These are phyloP conservation scores for Mythimna vitellina DNA, from an alignment of 2,888 invertebrate species.

Conservation along the genomic window DNA sequence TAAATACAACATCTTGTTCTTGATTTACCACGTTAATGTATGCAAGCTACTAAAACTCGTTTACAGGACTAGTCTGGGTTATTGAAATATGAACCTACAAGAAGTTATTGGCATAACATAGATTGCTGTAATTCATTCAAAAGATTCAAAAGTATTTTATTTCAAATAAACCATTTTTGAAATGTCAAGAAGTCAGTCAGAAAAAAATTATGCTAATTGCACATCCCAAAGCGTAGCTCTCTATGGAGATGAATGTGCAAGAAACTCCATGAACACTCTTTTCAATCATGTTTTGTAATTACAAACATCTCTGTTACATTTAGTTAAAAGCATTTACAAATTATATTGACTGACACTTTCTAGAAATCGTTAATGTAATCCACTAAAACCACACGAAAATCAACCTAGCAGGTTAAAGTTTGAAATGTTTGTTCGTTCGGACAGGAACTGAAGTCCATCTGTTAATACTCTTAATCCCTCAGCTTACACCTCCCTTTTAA, in stretches of 20 bases:
- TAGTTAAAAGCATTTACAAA: slow-evolving; percentile 10
- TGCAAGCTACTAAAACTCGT: slow-evolving; percentile 40
- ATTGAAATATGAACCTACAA: slow-evolving; percentile 21
- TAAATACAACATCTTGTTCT: slow-evolving; percentile 29
- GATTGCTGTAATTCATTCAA: not conserved
- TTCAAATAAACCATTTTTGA: too few species aligned
- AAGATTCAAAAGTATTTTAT: too few species aligned
- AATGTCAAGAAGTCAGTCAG: too few species aligned
- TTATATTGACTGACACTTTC: not conserved
- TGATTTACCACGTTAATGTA: slow-evolving; percentile 31
- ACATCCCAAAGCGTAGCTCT: too few species aligned
- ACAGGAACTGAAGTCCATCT: slow-evolving; percentile 57
- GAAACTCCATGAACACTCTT: too few species aligned
- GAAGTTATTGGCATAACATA: slow-evolving; percentile 8
- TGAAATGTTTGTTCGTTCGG: slow-evolving; percentile 31
- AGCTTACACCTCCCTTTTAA: slow-evolving; percentile 67
- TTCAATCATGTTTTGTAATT: too few species aligned
- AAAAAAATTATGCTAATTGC: too few species aligned
- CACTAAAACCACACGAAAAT: slow-evolving; percentile 13
- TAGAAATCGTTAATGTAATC: slow-evolving; percentile 7
- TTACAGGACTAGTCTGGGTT: slow-evolving; percentile 35
- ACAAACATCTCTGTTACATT: too few species aligned
- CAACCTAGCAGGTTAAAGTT: slow-evolving; percentile 41
- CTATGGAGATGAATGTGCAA: too few species aligned
- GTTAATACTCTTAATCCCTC: slow-evolving; percentile 66